Evolutionary conservation across 2,888 invertebrate genomes (phyloP), one percentile per base, ranked within the genome.

Genomic region (Cybosia mesomella): DNA sequence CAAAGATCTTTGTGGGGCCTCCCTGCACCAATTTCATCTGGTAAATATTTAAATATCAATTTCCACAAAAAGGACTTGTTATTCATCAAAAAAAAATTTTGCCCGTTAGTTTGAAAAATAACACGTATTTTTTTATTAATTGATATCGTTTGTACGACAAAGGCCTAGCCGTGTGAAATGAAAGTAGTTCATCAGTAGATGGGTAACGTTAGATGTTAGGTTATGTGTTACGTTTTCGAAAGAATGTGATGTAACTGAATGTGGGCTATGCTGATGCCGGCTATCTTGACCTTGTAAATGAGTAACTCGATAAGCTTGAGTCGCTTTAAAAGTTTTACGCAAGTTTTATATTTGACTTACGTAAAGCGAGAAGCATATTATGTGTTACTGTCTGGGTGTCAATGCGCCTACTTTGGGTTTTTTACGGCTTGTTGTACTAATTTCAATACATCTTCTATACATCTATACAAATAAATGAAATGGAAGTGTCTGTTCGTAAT

Each of bases 221-320:
- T 32, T 53, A 62, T 62, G 49, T 49, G 63, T 63, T 63, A 34
- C 54, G 54, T 63, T 63, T 53, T 63, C 63, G 34, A 32, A 53
- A 63, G 34, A 61, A 59, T 18, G 11, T 63, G 63, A 63, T 54
- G 63, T 63, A 63, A 63, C 54, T 32, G 15, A 22, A 63, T 18
- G 63, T 63, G 54, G 63, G 63, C 49, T 63, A 53, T 49, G 54
- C 54, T 63, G 63, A 54, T 22, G 54, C 54, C 21, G 32, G 21
- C 28, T 53, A 54, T 63, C 54, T 63, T 63, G 63, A 63, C 63
- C 63, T 63, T 63, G 63, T 32, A 15, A 63, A 54, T 43, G 34
- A 36, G 32, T 34, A 62, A 62, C 34, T 62, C 62, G 63, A 54
- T 54, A 54, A 54, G 63, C 63, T 63, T 62, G 21, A 53, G 32